A percentile compares a stretch with the other conserved stretches of the same genome.
phyloP scores from a whole-genome alignment of 2,113 vertebrate species.

The Cathartes aura region DNA sequence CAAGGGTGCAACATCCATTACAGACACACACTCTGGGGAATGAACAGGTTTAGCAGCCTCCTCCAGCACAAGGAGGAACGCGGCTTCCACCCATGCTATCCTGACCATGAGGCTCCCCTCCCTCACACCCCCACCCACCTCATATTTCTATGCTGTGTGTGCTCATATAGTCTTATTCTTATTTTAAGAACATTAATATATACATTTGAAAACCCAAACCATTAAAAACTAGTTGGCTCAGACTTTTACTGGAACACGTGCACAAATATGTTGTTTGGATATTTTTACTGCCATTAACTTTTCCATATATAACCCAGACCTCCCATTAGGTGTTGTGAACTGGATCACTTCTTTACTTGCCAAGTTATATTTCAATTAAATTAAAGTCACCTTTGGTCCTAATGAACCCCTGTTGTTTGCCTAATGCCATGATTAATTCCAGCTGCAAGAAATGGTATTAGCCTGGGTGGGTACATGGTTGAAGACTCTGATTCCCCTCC shows the following conservation, averaged over 20 bases:
- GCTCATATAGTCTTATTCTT: conserved; percentile 10
- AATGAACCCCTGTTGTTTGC: conserved; percentile 73
- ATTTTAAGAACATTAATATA: conserved; percentile 49
- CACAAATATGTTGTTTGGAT: conserved; percentile 72
- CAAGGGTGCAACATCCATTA: background rate
- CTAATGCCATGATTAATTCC: conserved; percentile 72
- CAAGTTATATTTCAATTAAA: conserved; percentile 76
- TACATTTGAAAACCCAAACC: conserved; percentile 30
- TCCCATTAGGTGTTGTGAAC: conserved; percentile 73
- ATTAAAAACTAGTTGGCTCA: conserved; percentile 52
- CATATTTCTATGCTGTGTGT: background rate
- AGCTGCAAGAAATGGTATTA: conserved; percentile 60
- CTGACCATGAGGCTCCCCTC: background rate
- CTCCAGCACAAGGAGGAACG: background rate
- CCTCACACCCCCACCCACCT: background rate
- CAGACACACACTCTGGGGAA: background rate
- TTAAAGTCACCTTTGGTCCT: conserved; percentile 75
- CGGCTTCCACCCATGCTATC: background rate
- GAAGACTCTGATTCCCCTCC: conserved; percentile 36
- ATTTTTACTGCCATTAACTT: conserved; percentile 72
- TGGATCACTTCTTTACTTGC: conserved; percentile 59
- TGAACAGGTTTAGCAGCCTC: background rate
- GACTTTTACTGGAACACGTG: conserved; percentile 64
- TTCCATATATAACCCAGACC: conserved; percentile 70
- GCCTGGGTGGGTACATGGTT: conserved; percentile 35